These are phyloP conservation scores for Pampus argenteus DNA, from an alignment of 2,797 vertebrate genomes.

Conservation along the genomic window DNA sequence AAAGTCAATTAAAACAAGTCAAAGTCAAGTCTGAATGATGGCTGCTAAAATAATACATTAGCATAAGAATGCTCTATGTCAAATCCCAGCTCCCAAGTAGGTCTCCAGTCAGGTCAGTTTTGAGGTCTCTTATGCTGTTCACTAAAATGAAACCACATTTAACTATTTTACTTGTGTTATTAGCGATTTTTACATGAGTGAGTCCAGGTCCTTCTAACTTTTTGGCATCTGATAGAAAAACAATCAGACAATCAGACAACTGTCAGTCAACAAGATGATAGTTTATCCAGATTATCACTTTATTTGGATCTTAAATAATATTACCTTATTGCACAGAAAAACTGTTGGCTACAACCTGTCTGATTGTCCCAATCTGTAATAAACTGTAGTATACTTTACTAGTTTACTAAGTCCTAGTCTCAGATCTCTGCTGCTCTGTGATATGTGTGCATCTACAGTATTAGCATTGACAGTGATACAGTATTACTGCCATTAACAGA, in stretches of 20 bases:
- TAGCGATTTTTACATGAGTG: background rate
- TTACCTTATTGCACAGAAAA: background rate
- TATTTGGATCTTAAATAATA: background rate
- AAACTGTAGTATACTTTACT: background rate
- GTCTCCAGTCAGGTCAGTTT: background rate
- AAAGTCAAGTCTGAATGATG: too few relatives aligned
- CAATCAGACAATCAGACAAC: too few relatives aligned
- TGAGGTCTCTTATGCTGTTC: too few relatives aligned
- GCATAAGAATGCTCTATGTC: too few relatives aligned
- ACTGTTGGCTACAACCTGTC: background rate
- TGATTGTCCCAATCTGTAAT: too few relatives aligned
- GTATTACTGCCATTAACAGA: background rate
- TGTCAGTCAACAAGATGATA: background rate
- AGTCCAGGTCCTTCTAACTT: too few relatives aligned
- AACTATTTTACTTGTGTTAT: background rate
- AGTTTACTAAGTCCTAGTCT: too few relatives aligned
- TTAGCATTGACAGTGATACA: background rate
- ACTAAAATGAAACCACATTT: background rate
- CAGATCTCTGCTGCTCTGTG: background rate
- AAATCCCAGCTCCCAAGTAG: too few relatives aligned
- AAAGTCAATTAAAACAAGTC: too few relatives aligned
- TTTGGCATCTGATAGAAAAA: background rate
- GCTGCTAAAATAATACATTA: too few relatives aligned
- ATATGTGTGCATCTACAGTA: background rate
- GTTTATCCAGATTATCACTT: background rate